phyloP scores from a whole-genome alignment of 2,888 invertebrate species.

The Dicyrtoma fusca region DNA sequence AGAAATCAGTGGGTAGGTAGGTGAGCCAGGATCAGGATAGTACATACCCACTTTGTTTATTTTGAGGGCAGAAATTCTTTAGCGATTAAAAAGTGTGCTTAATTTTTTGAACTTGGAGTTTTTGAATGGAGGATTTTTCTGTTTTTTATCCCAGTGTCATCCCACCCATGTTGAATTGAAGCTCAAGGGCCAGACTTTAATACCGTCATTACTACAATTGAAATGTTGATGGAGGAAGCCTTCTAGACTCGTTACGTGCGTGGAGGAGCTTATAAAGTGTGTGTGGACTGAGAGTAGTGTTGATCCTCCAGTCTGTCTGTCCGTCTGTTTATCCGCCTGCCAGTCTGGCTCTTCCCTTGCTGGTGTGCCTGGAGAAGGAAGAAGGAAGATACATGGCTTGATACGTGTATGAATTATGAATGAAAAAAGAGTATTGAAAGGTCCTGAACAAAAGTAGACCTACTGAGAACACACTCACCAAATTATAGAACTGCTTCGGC shows the following conservation, averaged over 20 bases:
- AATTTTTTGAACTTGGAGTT: no score
- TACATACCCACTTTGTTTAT: not conserved
- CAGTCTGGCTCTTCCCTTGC: not conserved
- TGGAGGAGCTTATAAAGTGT: not conserved
- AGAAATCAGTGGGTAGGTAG: no score
- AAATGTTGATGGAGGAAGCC: constrained; percentile 18
- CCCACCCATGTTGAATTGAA: constrained; percentile 34
- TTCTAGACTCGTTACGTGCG: no score
- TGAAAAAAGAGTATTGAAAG: not conserved
- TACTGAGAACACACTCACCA: not conserved
- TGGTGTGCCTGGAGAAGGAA: not conserved
- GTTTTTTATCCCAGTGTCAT: constrained; percentile 6
- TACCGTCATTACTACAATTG: constrained; percentile 16
- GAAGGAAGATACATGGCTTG: not conserved
- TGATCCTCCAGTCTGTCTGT: not conserved
- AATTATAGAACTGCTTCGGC: not conserved
- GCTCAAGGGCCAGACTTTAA: constrained; percentile 13
- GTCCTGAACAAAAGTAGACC: not conserved
- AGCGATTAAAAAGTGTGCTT: not conserved
- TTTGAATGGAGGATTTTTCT: no score
- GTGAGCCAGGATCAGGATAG: no score
- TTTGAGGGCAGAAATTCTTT: not conserved
- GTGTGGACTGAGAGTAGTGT: not conserved
- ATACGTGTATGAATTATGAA: constrained; percentile 9
- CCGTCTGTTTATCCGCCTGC: not conserved